These are phyloP conservation scores for Neoniphon sammara DNA, from an alignment of 2,797 vertebrate genomes.

Conservation along the genomic window DNA sequence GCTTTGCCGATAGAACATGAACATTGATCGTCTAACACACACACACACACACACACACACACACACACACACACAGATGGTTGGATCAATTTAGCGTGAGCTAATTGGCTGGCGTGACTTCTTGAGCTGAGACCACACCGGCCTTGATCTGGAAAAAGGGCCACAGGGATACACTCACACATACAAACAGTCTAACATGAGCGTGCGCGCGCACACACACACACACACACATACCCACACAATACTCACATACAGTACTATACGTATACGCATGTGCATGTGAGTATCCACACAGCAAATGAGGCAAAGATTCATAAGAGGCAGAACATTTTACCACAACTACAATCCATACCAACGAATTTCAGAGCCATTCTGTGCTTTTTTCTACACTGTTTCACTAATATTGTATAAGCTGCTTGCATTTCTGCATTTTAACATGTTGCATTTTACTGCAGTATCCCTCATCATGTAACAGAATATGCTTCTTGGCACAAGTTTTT, in stretches of 20 bases:
- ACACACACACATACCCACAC: neutral
- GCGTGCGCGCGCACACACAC: constrained; percentile 6
- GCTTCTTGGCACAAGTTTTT: too few relatives aligned
- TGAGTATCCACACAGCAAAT: neutral
- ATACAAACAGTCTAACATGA: constrained; percentile 48
- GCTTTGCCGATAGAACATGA: constrained; percentile 69
- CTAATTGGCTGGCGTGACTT: constrained; percentile 77
- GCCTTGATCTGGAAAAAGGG: constrained; percentile 68
- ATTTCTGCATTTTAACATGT: constrained; percentile 26
- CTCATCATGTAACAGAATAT: neutral
- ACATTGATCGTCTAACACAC: constrained; percentile 55
- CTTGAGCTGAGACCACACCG: constrained; percentile 64
- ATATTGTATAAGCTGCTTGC: constrained; percentile 4
- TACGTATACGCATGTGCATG: neutral
- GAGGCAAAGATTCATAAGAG: constrained; percentile 17
- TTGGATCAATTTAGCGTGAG: constrained; percentile 71
- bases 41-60: constrained; percentile 6
- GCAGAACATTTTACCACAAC: constrained; percentile 27
- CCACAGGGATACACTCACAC: constrained; percentile 58
- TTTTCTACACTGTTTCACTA: neutral
- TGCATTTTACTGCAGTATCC: constrained; percentile 1
- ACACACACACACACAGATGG: constrained; percentile 26
- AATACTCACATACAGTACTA: neutral
- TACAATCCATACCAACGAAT: constrained; percentile 16
- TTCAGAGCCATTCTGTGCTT: constrained; percentile 24